Percentiles rank a stretch among this genome's conserved stretches.
phyloP scores from a whole-genome alignment of 2,113 vertebrate genomes.

The Rafetus swinhoei region DNA sequence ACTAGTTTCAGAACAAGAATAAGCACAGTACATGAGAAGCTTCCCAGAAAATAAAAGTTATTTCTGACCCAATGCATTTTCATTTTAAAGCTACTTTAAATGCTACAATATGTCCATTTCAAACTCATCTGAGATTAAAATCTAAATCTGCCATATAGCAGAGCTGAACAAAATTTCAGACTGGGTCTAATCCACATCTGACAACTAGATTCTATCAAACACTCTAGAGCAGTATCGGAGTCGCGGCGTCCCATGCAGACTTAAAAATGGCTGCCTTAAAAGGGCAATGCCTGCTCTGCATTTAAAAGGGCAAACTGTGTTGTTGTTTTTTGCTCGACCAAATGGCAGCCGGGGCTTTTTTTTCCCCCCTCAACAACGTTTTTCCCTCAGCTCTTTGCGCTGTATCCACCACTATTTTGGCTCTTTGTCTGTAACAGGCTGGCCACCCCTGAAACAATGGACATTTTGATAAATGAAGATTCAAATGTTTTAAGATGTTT shows the following conservation, averaged over 20 bases:
- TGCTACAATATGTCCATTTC: not conserved
- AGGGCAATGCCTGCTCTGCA: too few species aligned
- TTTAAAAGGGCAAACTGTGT: too few species aligned
- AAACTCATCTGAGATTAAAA: too few species aligned
- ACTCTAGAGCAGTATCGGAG: not conserved
- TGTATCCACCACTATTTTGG: too few species aligned
- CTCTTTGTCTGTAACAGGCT: too few species aligned
- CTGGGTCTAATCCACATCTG: not conserved
- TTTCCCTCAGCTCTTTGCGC: too few species aligned
- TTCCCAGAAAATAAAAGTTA: not conserved
- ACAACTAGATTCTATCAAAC: not conserved
- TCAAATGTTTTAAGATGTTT: not conserved
- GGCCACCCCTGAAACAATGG: not conserved
- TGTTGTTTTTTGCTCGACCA: too few species aligned
- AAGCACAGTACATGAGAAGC: not conserved
- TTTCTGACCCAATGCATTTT: not conserved
- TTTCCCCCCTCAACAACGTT: too few species aligned
- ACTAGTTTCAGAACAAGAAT: not conserved
- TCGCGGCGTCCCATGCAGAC: too few species aligned
- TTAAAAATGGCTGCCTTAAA: too few species aligned
- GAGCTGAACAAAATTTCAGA: not conserved
- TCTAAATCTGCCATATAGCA: not conserved
- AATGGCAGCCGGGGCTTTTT: too few species aligned
- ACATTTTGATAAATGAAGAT: not conserved
- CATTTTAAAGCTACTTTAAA: not conserved